Evolutionary conservation across 53 echinoderm and acorn worm species (phyloP), one percentile per base, ranked within the genome.

Genomic region (Holothuria leucospilota): DNA sequence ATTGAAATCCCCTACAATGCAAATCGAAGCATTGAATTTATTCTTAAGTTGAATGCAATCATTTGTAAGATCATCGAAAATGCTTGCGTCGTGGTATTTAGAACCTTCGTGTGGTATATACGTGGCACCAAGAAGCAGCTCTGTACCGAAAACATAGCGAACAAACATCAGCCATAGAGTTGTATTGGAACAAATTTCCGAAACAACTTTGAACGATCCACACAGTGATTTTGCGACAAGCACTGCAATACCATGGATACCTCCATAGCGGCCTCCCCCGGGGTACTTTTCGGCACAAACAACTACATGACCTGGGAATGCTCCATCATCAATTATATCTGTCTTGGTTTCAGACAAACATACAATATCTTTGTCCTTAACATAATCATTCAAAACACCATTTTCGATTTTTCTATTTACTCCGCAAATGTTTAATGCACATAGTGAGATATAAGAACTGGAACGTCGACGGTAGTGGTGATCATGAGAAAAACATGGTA

Each of bases 171-270:
- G 25, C 29, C 69, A 69, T 69, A 69, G 69, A 69, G 69, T 69
- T 69, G 69, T 69, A 29, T 69, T 69, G 16, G 29, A 69, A 29
- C 69, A 69, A 69, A 69, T 69, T 69, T 69, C 39, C 15, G 69
- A 69, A 29, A 69, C 25, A 28, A 69, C 69, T 29, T 8, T 24
- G 20, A 27, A 7, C 30, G 69, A 27, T 69, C 69, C 69, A 69
- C 29, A 8, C 69, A 69, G 29, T 69, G 69, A 26, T 24, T 29
- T 24, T 26, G 30, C 9, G 29, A 2, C 29, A 28, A 69, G 69
- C 12, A 69, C 25, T 29, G 30, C 69, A 29, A 69, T 69, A 29
- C 69, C 69, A n/a, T n/a, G n/a, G n/a, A n/a, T n/a, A n/a, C n/a
- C n/a, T n/a, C n/a, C n/a, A n/a, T n/a, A n/a, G n/a, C 40, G 40